Evolutionary conservation across 2,797 vertebrate genomes (phyloP), one percentile per base, ranked within the genome.

Genomic region (Phrynocephalus forsythii): DNA sequence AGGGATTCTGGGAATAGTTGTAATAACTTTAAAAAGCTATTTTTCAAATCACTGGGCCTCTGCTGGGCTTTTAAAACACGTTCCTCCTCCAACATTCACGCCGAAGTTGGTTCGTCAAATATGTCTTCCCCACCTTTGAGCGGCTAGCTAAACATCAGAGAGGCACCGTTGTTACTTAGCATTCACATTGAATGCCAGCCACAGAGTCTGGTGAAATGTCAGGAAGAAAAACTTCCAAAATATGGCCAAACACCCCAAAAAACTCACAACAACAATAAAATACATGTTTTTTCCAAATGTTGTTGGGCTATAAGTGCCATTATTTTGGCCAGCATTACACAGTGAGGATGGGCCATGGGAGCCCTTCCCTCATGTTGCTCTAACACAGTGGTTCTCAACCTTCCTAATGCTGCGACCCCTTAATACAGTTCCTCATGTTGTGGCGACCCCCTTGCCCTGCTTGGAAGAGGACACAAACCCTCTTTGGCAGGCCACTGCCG

Each of bases 1-100:
- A 16, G 72, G 33, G 73, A 48, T 24, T 11, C 10, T 22, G 72
- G 30, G 72, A 75, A 33, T 33, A 33, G 33, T 33, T 33, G 7
- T 75, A 20, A 33, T 20, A 16, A 75, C 20, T 75, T 33, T 38
- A 22, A 44, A 44, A 22, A 44, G 20, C 7, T 33, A 75, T 11
- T 30, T 38, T 75, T 75, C 38, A 6, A 20, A 33, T 13, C 33
- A 7, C 33, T 33, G 33, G n/a, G 78, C 26, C 8, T 28, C 30
- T 68, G 30, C 78, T 11, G 24, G 68, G 28, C 69, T 91, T 67
- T 82, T 87, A 85, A 86, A 79, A 90, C 75, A 28, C 7, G 52
- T 88, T 91, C 91, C 48, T 84, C 85, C 80, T 48, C 22, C 33
- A 91, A 88, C 30, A 16, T 82, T 63, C 60, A 85, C 30, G 75